These are phyloP conservation scores for Chaetorhynchus papuensis DNA, from an alignment of 2,113 vertebrate species.

Conservation along the genomic window DNA sequence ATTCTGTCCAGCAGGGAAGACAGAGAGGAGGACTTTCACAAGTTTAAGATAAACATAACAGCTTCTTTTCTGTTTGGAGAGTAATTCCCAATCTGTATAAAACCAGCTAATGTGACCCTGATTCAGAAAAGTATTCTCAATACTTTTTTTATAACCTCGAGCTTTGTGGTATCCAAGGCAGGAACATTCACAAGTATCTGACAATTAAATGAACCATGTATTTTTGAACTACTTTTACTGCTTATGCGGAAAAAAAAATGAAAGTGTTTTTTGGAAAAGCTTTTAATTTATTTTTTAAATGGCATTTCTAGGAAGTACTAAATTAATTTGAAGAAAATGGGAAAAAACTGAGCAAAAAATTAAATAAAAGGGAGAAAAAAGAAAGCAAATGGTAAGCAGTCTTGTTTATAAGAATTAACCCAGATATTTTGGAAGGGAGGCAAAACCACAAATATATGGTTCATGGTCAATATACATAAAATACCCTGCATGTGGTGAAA, in stretches of 20 bases:
- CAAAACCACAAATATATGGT: background rate
- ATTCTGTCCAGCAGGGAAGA: background rate
- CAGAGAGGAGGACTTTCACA: background rate
- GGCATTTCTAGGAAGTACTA: background rate
- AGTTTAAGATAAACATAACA: background rate
- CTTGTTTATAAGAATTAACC: background rate
- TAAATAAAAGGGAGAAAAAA: background rate
- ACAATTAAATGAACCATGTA: background rate
- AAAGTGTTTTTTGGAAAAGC: background rate
- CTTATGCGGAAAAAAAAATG: background rate
- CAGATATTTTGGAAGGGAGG: background rate
- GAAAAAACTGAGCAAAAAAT: fast-evolving
- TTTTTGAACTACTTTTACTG: background rate
- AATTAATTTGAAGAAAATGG: background rate
- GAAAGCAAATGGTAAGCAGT: background rate
- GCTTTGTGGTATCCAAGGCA: background rate
- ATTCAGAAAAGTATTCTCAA: background rate
- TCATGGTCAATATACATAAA: background rate
- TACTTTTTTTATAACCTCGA: background rate
- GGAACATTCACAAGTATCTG: background rate
- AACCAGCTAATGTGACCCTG: background rate
- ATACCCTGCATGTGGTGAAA: background rate
- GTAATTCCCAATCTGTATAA: background rate
- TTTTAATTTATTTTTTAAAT: background rate
- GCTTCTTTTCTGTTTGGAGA: background rate